These are phyloP conservation scores for Hydra vulgaris DNA, from an alignment of 30 jellyfish, hydroid and myxozoan species.

Conservation along the genomic window DNA sequence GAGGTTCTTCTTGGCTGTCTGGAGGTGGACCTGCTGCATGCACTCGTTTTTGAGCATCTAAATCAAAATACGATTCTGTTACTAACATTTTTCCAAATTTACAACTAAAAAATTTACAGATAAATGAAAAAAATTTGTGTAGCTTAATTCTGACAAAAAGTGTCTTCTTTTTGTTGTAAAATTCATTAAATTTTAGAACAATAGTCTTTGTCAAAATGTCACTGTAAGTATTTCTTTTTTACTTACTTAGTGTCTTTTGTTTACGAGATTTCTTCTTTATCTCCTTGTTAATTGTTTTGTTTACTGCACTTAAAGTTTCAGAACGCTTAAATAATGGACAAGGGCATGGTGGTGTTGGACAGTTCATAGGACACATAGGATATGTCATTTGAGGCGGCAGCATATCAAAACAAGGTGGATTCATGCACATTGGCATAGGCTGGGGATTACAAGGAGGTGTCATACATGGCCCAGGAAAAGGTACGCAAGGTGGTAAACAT, in stretches of 20 bases:
- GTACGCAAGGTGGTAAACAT: slow-evolving; percentile 32
- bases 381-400: not conserved
- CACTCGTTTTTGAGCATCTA: slow-evolving; percentile 7
- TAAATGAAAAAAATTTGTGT: slow-evolving; percentile 3
- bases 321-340: slow-evolving; percentile 22
- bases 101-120: not conserved
- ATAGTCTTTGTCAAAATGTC: not conserved
- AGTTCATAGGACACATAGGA: slow-evolving; percentile 20
- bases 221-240: not conserved
- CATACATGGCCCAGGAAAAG: slow-evolving; percentile 3
- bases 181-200: too few relatives aligned
- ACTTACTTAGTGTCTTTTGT: not conserved
- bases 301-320: slow-evolving; percentile 3
- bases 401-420: not conserved
- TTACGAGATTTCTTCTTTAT: not conserved
- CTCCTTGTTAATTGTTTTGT: not conserved
- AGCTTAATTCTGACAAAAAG: too few relatives aligned
- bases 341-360: slow-evolving; percentile 26
- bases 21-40: slow-evolving; percentile 19
- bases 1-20: slow-evolving; percentile 46
- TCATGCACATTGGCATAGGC: not conserved
- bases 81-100: not conserved
- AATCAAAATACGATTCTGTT: not conserved
- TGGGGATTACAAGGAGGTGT: not conserved
- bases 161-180: too few relatives aligned